Evolutionary conservation across 2,797 vertebrate species (phyloP).

Genomic region (Petrocephalus schoutedeni): DNA sequence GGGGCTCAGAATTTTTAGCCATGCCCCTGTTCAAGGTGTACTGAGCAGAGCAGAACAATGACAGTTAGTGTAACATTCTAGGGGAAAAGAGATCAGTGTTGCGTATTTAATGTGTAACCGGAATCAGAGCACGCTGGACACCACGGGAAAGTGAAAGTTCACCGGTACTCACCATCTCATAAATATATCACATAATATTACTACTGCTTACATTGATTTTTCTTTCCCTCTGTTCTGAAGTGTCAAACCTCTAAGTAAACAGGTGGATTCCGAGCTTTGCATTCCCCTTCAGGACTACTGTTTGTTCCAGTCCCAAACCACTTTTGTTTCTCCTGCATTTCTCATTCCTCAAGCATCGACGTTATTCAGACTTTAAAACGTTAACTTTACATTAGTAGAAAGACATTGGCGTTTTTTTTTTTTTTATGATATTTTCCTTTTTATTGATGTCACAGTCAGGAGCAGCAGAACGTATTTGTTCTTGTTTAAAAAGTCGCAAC

Average conservation of each 20-base stretch:
- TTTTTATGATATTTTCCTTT: not conserved
- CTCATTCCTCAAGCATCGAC: not conserved
- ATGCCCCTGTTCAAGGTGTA: not conserved
- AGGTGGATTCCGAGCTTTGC: not conserved
- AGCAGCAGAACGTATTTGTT: not conserved
- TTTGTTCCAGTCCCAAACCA: not conserved
- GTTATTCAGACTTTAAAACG: not conserved
- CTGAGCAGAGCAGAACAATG: slow-evolving; percentile 10
- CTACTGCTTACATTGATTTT: not conserved
- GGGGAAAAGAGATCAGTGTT: not conserved
- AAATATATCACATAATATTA: not conserved
- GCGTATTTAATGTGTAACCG: not conserved
- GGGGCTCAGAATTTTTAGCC: not conserved
- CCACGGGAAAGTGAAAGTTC: not conserved
- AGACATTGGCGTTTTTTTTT: not conserved
- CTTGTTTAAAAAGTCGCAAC: not conserved
- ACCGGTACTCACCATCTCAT: not conserved
- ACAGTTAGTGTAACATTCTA: slow-evolving; percentile 25
- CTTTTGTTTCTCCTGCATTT: not conserved
- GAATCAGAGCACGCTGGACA: not conserved
- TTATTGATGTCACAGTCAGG: not conserved
- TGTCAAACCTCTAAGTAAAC: not conserved
- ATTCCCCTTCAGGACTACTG: not conserved
- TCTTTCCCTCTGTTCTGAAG: not conserved
- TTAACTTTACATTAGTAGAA: not conserved